These are phyloP conservation scores for Paragorgia papillata DNA, from an alignment of 92 coral and sea anemone genomes.

Conservation along the genomic window DNA sequence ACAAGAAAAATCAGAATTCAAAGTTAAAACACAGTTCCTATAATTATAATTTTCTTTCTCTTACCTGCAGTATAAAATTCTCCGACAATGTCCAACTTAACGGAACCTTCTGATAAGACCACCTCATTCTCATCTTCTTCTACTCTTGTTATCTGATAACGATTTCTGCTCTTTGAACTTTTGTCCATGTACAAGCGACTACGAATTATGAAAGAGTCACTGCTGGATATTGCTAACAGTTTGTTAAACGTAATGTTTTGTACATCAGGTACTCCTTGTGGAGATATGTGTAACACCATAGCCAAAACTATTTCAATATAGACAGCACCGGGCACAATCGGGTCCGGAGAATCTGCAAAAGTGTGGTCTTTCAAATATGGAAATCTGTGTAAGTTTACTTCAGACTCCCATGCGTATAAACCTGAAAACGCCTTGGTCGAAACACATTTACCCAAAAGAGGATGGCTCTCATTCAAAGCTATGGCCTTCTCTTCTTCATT, in stretches of 20 bases:
- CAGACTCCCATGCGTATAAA: constrained; percentile 65
- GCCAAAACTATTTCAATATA: too few relatives aligned
- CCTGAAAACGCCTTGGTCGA: constrained; percentile 58
- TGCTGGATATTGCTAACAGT: too few relatives aligned
- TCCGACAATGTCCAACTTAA: constrained; percentile 3
- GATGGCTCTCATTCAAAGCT: too few relatives aligned
- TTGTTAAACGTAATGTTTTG: constrained; percentile 40
- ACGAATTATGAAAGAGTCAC: background rate
- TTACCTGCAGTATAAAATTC: too few relatives aligned
- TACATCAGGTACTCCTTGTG: constrained; percentile 41
- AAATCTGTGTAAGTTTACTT: constrained; percentile 55
- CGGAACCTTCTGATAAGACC: constrained; percentile 22
- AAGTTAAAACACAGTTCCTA: background rate
- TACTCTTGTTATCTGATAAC: constrained; percentile 22
- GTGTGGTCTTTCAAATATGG: constrained; percentile 62
- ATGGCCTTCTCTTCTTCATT: too few relatives aligned
- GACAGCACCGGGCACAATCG: too few relatives aligned
- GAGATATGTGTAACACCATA: too few relatives aligned
- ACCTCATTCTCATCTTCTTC: constrained; percentile 5
- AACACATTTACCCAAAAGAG: constrained; percentile 28
- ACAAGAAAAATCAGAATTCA: too few relatives aligned
- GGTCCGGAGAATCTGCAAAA: constrained; percentile 48
- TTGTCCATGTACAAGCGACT: background rate
- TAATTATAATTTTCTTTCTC: too few relatives aligned
- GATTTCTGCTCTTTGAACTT: background rate